Evolutionary conservation across 2,797 vertebrate genomes (phyloP).

Genomic region (Chelon auratus): DNA sequence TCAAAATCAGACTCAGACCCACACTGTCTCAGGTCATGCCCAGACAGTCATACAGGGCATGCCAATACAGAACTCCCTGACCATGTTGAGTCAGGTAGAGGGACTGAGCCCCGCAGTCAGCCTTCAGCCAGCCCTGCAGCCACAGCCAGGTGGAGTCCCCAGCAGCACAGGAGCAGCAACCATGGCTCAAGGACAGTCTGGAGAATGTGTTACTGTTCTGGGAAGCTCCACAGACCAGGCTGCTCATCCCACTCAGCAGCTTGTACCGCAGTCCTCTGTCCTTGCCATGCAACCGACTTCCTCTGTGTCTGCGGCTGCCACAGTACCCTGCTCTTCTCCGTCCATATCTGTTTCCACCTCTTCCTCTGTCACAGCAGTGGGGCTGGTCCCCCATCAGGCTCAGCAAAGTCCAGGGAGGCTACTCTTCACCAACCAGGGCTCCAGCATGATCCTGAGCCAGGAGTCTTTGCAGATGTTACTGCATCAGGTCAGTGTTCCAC

Average conservation of each 20-base stretch:
- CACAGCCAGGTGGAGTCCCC: slow-evolving; percentile 79
- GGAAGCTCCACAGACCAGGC: slow-evolving; percentile 85
- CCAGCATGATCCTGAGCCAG: slow-evolving; percentile 90
- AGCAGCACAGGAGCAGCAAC: slow-evolving; percentile 73
- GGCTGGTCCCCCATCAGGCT: slow-evolving; percentile 82
- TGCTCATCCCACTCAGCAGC: slow-evolving; percentile 79
- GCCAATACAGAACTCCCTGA: slow-evolving; percentile 87
- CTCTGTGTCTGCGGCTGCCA: slow-evolving; percentile 80
- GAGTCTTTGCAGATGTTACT: slow-evolving; percentile 96
- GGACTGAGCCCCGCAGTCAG: slow-evolving; percentile 88
- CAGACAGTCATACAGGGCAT: slow-evolving; percentile 94
- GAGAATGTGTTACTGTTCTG: slow-evolving; percentile 81
- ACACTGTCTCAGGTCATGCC: slow-evolving; percentile 84
- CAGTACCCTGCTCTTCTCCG: slow-evolving; percentile 81
- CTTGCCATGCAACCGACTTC: slow-evolving; percentile 84
- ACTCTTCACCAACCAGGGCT: slow-evolving; percentile 86
- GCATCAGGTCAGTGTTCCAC: slow-evolving; percentile 88
- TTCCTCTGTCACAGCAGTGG: slow-evolving; percentile 80
- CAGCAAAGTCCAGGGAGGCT: slow-evolving; percentile 92
- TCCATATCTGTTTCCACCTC: slow-evolving; percentile 79
- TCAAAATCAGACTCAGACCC: slow-evolving; percentile 87
- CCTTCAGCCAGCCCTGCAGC: slow-evolving; percentile 85
- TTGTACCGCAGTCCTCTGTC: slow-evolving; percentile 83
- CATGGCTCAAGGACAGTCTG: slow-evolving; percentile 78
- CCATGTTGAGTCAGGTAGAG: slow-evolving; percentile 90